Percentiles rank a stretch among this genome's conserved stretches.
These are phyloP conservation scores for Drosophila kikkawai DNA, from an alignment of 1,140 invertebrate genomes.

Conservation along the genomic window DNA sequence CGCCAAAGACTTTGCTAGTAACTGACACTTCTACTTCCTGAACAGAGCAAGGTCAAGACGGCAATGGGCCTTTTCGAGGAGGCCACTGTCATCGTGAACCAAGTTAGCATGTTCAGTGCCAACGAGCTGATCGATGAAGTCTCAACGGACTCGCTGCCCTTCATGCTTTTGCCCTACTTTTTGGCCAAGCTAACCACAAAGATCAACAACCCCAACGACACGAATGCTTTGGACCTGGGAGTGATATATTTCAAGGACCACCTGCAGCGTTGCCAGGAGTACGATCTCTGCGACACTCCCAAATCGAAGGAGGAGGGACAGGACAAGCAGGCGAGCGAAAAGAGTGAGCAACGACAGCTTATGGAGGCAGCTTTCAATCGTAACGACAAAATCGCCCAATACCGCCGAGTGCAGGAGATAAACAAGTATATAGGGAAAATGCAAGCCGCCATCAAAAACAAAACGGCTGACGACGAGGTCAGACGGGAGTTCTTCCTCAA, in stretches of 20 bases:
- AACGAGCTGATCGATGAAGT: constrained; percentile 96
- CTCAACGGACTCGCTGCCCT: constrained; percentile 93
- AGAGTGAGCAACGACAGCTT: constrained; percentile 78
- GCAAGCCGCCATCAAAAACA: constrained; percentile 87
- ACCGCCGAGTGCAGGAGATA: constrained; percentile 92
- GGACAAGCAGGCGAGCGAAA: constrained; percentile 28
- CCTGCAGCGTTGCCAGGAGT: constrained; percentile 91
- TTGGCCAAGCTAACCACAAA: constrained; percentile 89
- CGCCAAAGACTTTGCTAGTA: background rate
- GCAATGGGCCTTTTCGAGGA: constrained; percentile 91
- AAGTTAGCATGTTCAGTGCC: constrained; percentile 92
- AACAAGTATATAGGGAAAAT: constrained; percentile 89
- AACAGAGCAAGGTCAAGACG: constrained; percentile 89
- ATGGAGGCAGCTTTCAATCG: constrained; percentile 86
- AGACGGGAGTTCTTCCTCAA: constrained; percentile 93
- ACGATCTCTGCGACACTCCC: constrained; percentile 88
- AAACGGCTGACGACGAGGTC: constrained; percentile 91
- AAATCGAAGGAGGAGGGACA: constrained; percentile 21
- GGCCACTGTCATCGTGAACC: constrained; percentile 91
- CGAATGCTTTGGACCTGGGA: constrained; percentile 89
- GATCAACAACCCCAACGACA: constrained; percentile 88
- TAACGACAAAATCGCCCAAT: constrained; percentile 92
- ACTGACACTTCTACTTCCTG: background rate
- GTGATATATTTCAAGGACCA: constrained; percentile 95
- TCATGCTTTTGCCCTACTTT: constrained; percentile 93